Evolutionary conservation across 37 sponge, comb jelly and placozoan genomes (phyloP).

Genomic region (Amphimedon queenslandica): DNA sequence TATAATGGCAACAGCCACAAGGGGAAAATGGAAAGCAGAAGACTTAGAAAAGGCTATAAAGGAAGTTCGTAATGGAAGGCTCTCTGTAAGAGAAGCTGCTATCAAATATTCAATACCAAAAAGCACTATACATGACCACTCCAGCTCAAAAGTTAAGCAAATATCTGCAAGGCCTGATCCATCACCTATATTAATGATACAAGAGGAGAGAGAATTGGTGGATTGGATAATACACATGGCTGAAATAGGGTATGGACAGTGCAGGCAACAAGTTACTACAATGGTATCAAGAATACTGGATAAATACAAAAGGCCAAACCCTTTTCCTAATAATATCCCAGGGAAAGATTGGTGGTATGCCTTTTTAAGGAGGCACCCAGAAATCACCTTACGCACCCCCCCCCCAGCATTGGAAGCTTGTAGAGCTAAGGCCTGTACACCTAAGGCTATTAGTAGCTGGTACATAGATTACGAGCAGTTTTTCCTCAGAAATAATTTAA

Average conservation of each 20-base stretch:
- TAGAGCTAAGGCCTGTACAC: constrained; percentile 17
- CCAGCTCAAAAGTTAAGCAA: constrained; percentile 6
- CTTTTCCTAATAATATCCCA: constrained; percentile 17
- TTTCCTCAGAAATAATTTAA: background rate
- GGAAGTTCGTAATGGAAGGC: background rate
- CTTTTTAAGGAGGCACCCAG: background rate
- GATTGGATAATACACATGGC: constrained; percentile 14
- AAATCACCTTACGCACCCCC: constrained; percentile 3
- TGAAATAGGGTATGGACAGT: constrained; percentile 35
- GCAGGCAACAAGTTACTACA: constrained; percentile 11
- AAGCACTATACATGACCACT: constrained; percentile 39
- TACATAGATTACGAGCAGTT: constrained; percentile 10
- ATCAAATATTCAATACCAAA: constrained; percentile 25
- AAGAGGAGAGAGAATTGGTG: background rate
- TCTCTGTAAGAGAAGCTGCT: constrained; percentile 26
- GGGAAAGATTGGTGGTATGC: constrained; percentile 34
- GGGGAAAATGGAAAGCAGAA: background rate
- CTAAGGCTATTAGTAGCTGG: constrained; percentile 12
- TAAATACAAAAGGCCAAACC: constrained; percentile 14
- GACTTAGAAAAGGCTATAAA: background rate
- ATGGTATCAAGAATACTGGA: constrained; percentile 21
- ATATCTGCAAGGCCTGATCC: constrained; percentile 6
- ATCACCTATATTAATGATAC: constrained; percentile 4
- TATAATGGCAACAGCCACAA: background rate
- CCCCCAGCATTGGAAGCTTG: background rate